A percentile compares a stretch with the other conserved stretches of the same genome.
Conservation (phyloP, 2,113 vertebrate genomes). For the Cygnus atratus region DNA sequence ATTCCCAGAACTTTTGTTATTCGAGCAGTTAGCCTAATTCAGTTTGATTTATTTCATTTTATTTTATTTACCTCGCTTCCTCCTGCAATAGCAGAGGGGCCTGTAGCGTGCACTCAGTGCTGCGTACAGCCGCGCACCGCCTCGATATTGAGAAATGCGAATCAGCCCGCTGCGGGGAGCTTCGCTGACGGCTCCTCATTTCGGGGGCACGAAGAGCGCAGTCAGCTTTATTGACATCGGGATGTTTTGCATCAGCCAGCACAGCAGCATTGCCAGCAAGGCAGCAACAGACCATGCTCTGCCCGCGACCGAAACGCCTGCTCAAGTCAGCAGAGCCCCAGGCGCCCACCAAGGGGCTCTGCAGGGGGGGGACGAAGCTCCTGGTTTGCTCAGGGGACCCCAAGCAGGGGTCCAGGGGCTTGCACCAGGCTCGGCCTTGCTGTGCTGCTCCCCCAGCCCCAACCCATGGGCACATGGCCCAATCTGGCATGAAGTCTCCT, state of each 20-base stretch:
- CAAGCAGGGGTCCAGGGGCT: not conserved
- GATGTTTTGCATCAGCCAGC: not conserved
- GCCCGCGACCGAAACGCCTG: accelerated
- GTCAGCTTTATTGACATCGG: not conserved
- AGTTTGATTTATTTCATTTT: not conserved
- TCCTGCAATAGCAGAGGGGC: not conserved
- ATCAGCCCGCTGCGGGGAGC: not conserved
- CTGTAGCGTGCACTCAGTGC: not conserved
- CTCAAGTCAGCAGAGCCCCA: not conserved
- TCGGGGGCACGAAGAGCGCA: too few species aligned
- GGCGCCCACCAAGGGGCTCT: not conserved
- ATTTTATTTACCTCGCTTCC: not conserved
- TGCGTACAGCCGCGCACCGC: not conserved
- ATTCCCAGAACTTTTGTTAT: not conserved
- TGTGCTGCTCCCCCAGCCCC: not conserved
- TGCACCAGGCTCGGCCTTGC: not conserved
- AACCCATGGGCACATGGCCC: accelerated
- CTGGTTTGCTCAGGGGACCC: not conserved
- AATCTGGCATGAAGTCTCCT: not conserved
- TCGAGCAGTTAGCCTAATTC: not conserved
- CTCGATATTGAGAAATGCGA: not conserved
- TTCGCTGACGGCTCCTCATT: not conserved
- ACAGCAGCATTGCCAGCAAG: not conserved
- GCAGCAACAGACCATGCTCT: not conserved
- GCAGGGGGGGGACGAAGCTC: not conserved